These are phyloP conservation scores for Cryptophagus acutangulus DNA, from an alignment of 2,888 invertebrate species.

Conservation along the genomic window DNA sequence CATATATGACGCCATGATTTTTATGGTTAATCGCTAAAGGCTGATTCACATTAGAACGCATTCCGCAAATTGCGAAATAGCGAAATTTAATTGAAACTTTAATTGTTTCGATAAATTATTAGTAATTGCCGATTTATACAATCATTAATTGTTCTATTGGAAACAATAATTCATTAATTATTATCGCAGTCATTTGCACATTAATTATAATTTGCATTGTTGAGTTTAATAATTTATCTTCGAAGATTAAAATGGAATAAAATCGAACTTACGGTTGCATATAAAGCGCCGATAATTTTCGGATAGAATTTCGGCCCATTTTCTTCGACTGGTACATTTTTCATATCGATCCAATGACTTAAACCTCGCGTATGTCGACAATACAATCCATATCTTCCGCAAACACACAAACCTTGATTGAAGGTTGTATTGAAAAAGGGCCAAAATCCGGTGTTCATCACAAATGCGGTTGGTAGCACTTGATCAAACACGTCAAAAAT, in stretches of 20 bases:
- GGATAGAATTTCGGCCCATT: conserved; percentile 21
- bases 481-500: conserved; percentile 33
- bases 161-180: too few relatives aligned
- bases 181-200: too few relatives aligned
- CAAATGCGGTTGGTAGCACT: conserved; percentile 31
- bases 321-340: conserved; percentile 10
- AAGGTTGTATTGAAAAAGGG: conserved; percentile 27
- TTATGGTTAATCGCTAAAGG: too few relatives aligned
- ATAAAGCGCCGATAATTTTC: conserved; percentile 16
- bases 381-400: conserved; percentile 28
- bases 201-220: too few relatives aligned
- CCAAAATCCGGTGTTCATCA: conserved; percentile 35
- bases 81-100: too few relatives aligned
- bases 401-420: conserved; percentile 29
- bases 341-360: conserved; percentile 28
- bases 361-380: conserved; percentile 27
- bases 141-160: too few relatives aligned
- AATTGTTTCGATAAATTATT: too few relatives aligned
- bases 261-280: conserved; percentile 18
- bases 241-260: neutral
- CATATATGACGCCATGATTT: too few relatives aligned
- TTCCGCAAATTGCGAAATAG: too few relatives aligned
- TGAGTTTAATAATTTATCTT: too few relatives aligned
- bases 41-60: too few relatives aligned
- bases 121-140: too few relatives aligned